Conservation (phyloP, 1,140 invertebrate genomes). For the Eumaeus atala region DNA sequence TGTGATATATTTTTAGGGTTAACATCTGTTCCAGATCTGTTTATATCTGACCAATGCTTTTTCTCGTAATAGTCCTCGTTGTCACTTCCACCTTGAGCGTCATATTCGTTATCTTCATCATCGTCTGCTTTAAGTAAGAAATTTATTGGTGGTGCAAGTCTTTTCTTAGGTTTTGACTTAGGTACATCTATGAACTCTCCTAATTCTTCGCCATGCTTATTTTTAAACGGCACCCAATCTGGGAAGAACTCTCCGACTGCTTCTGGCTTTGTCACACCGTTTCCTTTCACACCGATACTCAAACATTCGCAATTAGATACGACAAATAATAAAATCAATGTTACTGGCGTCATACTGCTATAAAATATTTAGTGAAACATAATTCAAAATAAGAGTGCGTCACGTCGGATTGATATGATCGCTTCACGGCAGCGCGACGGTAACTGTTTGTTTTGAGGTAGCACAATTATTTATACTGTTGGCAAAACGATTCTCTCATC, state of each 20-base stretch:
- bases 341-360: slow-evolving; percentile 29
- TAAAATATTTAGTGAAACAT: slow-evolving; percentile 34
- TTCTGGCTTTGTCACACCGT: slow-evolving; percentile 47
- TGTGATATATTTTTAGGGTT: slow-evolving; percentile 32
- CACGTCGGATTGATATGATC: slow-evolving; percentile 9
- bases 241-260: slow-evolving; percentile 46
- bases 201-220: slow-evolving; percentile 55
- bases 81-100: slow-evolving; percentile 43
- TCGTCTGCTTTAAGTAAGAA: slow-evolving; percentile 46
- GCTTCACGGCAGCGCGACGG: slow-evolving; percentile 38
- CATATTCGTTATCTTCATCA: slow-evolving; percentile 45
- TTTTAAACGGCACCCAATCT: slow-evolving; percentile 63
- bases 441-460: slow-evolving; percentile 43
- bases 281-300: slow-evolving; percentile 45
- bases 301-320: slow-evolving; percentile 28
- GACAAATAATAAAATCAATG: slow-evolving; percentile 29
- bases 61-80: slow-evolving; percentile 59
- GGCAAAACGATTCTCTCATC: slow-evolving; percentile 53
- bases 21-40: slow-evolving; percentile 28
- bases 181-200: slow-evolving; percentile 48
- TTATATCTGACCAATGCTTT: slow-evolving; percentile 52
- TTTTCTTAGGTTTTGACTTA: slow-evolving; percentile 51
- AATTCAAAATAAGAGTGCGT: slow-evolving; percentile 12
- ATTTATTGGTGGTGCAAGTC: slow-evolving; percentile 52
- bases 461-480: slow-evolving; percentile 71